Evolutionary conservation across 2,888 invertebrate genomes (phyloP), one percentile per base, ranked within the genome.

Genomic region (Caenorhabditis wallacei): DNA sequence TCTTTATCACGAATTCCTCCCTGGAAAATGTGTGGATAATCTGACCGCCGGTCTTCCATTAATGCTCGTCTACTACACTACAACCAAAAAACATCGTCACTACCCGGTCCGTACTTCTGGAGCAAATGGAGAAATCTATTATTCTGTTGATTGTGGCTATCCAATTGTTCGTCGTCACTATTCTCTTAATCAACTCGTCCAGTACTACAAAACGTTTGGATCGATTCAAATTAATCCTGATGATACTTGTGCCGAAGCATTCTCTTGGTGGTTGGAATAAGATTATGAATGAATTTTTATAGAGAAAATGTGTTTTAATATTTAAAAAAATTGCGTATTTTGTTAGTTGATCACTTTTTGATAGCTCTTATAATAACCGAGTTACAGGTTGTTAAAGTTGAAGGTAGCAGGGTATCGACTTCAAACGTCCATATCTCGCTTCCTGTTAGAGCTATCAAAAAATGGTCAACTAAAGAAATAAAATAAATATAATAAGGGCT

Each of bases 41-140:
- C 46, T 76, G 20, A 18, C 43, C 13, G 1, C 68, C 0, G 48
- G 43, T 5, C 76, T 76, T 43, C 76, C 76, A 10, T 30, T 75
- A 57, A 75, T 75, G 66, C 59, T 75, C 30, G 59, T 75, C 51
- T 75, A 75, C 51, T 75, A 51, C 53, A 51, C 75, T 11, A 75
- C 75, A 30, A 75, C 75, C 51, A 75, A 75, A 40, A 75, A 75
- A 18, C 75, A 75, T 20, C 75, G 75, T 51, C 75, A 75, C 37
- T 75, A 75, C 26, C 75, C 75, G 20, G 40, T 75, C 5, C 66
- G 75, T 13, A 24, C 40, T 5, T 68, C 57, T 24, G 51, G 51
- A 51, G 4, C 16, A 24, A 20, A n/a, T 13, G 22, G 18, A 7
- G 54, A 64, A 10, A 0, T 54, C 4, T 54, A 56, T 13, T 74